These are phyloP conservation scores for Oophaga sylvatica DNA, from an alignment of 2,797 vertebrate species.

Conservation along the genomic window DNA sequence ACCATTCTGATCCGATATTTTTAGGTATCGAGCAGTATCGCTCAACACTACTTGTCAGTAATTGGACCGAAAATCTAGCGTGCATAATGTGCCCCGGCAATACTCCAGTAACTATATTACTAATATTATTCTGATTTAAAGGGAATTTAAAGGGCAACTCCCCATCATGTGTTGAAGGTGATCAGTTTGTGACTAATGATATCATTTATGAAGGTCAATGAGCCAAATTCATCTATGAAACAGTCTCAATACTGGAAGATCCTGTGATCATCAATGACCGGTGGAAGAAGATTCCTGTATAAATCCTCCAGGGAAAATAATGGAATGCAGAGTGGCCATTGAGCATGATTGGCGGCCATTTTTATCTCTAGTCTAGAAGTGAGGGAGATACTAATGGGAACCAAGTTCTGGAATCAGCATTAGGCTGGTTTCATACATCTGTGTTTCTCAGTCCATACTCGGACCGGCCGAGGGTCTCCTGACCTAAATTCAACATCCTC, in stretches of 20 bases:
- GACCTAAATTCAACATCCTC: no score
- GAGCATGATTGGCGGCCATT: not conserved
- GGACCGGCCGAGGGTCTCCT: no score
- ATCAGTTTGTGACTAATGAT: not conserved
- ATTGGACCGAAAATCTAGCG: conserved; percentile 24
- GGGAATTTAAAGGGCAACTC: not conserved
- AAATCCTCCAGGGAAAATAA: not conserved
- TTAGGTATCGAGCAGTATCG: no score
- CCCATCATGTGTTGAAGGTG: not conserved
- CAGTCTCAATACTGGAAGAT: not conserved
- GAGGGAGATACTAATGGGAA: not conserved
- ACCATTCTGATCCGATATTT: no score
- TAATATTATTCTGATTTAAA: not conserved
- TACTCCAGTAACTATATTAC: conserved; percentile 2
- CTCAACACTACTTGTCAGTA: not conserved
- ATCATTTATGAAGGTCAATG: not conserved
- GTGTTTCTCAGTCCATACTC: no score
- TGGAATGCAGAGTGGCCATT: not conserved
- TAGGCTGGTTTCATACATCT: no score
- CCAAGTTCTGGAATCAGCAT: not conserved
- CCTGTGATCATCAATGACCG: not conserved
- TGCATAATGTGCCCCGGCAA: conserved; percentile 6
- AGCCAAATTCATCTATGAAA: not conserved
- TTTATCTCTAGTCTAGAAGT: not conserved
- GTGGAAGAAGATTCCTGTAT: not conserved